phyloP scores from a whole-genome alignment of 2,113 vertebrate genomes.

The Cyprinodon tularosa region DNA sequence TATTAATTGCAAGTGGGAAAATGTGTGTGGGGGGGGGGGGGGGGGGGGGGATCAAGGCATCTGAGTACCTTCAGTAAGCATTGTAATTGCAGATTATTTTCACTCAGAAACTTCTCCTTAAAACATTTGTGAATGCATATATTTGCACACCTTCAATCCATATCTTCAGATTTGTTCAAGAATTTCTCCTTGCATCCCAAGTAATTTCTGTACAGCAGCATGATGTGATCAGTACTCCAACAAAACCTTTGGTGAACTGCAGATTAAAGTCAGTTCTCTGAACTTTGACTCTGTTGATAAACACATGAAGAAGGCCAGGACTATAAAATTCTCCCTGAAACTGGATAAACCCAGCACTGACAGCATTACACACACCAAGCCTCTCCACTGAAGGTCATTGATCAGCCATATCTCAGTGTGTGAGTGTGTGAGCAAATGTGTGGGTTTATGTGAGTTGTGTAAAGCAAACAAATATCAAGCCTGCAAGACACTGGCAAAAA shows the following conservation, averaged over 20 bases:
- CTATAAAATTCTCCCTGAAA: constrained; percentile 56
- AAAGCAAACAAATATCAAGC: background rate
- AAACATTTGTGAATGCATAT: background rate
- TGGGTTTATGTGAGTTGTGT: constrained; percentile 8
- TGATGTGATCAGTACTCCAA: background rate
- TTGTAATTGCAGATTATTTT: background rate
- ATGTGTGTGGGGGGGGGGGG: too few species aligned
- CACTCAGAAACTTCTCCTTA: background rate
- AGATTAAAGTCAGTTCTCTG: constrained; percentile 40
- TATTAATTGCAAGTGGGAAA: too few species aligned
- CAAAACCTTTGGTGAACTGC: constrained; percentile 9
- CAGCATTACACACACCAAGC: constrained; percentile 14
- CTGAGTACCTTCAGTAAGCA: too few species aligned
- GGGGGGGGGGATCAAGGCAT: too few species aligned
- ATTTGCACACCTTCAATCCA: background rate
- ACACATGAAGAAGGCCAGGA: constrained; percentile 16
- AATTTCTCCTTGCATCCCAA: background rate
- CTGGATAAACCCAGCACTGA: constrained; percentile 65
- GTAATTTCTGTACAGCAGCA: background rate
- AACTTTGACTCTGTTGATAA: constrained; percentile 73
- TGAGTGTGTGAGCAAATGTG: constrained; percentile 8
- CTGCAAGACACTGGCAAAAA: background rate
- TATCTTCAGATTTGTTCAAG: background rate
- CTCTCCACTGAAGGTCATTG: constrained; percentile 48
- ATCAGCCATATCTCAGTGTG: constrained; percentile 21